Evolutionary conservation across 2,888 invertebrate species (phyloP), one percentile per base, ranked within the genome.

Genomic region (Punctoribates punctum): DNA sequence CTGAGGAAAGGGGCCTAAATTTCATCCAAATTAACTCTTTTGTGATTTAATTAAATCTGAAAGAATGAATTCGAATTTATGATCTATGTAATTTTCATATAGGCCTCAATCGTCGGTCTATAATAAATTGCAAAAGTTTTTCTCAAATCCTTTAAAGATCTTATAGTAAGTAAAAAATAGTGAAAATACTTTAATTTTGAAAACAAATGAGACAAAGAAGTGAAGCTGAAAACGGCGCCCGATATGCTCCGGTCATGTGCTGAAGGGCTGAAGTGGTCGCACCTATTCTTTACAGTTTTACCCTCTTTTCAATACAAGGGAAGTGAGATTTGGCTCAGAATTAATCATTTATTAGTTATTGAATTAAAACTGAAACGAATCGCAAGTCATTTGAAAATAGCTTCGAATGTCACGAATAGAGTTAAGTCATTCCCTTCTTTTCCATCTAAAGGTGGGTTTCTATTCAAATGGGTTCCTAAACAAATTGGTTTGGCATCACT

Each of bases 391-490:
- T 74, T 23, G 13, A 74, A n/a, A 8, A 74, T 57, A 54, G 27
- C 20, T 25, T 34, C 17, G 9, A 42, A 42, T 42, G 42, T 11
- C 42, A 42, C 11, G 4, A 5, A 8, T 42, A 9, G 11, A 42
- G 42, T 42, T 9, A 42, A 42, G 42, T 42, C 42, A 42, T 42
- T 42, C 15, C n/a, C n/a, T 51, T 75, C 8, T 48, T 42, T 42
- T 13, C 42, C 11, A 42, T 25, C 15, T 13, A 62, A 17, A 75
- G 75, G 75, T 38, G 75, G 75, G 4, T 67, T 75, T 42, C 23
- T 75, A 11, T 75, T 62, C 70, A 65, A 70, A 70, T 75, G n/a
- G 17, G 23, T 75, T 17, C 29, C 75, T 27, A 62, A 65, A 23
- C 65, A 75, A 70, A 15, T 75, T 2, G 65, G 34, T 29, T n/a